Base-by-base conservation (phyloP, 1,140 invertebrate species). In the Pogonomyrmex barbatus region DNA sequence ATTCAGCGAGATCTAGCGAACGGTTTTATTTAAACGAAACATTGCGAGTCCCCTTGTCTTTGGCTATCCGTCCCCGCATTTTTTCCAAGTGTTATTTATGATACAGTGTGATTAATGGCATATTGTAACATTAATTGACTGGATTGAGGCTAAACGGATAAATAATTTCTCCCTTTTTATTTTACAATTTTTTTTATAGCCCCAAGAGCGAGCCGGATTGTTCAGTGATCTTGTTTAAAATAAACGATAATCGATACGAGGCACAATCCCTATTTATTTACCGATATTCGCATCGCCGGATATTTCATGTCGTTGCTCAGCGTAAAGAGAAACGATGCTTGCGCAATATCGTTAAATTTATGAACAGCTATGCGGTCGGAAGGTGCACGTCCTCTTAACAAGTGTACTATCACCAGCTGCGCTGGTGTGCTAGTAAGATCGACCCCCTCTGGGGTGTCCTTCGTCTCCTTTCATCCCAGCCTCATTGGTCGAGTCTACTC, bases 401-500 rank as follows among this genome's bases (percentile, higher is more conserved):
- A 85, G 58, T 78, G 60, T 39, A n/a, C 50, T 33, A 54, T 85
- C 82, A 67, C 82, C 14, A 52, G 47, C 47, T 63, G 52, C 39
- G 42, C 12, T 50, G 33, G 10, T 76, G 52, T 71, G 75, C 33
- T 52, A 30, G 14, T 12, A 47, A 86, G 63, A 73, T 58, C 70
- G 39, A 78, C 47, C 12, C 24, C 17, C 63, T 85, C 58, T n/a
- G 5, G 71, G 65, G 65, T 39, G 50, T 86, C 42, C 5, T 70
- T 84, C 73, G 67, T 73, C 73, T 70, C 67, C 62, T 76, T 87
- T 87, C 85, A 68, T 87, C 60, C 81, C 24, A 58, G 14, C 36
- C 63, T 89, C 17, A 81, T 79, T 84, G 82, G 54, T 76, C 67
- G 36, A 68, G 85, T 77, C 60, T 45, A 54, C 33, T 17, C 36